Evolutionary conservation across 2,797 vertebrate species (phyloP), one percentile per base, ranked within the genome.

Genomic region (Macropus fuliginosus): DNA sequence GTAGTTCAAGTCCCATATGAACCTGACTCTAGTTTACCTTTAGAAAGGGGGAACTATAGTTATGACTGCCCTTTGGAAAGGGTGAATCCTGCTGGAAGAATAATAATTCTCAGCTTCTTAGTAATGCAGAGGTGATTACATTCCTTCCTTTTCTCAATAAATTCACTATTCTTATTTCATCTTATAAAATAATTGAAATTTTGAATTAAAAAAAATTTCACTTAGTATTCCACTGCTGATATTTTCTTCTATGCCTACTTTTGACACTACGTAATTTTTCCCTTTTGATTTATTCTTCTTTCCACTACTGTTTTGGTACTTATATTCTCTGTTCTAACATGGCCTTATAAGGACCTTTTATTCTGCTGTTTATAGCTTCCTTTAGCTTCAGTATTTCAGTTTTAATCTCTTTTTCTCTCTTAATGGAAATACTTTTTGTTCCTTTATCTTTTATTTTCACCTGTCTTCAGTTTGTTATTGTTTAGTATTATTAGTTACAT

Each of bases 401-500:
- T 95, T 81, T 91, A 89, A 29, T 62, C 62, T 95, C 6, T 87
- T 95, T 96, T 94, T 57, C 81, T 90, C 92, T 96, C 59, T 93
- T 93, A 81, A 4, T 40, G 52, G 59, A 96, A 95, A 28, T 21
- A 81, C 5, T 89, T 93, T 96, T 96, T 96, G 89, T 62, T 94
- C 28, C n/a, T 13, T 28, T 89, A 50, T 40, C 81, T 89, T 87
- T 31, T 89, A 1, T 52, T 89, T 89, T 89, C 40, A 52, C 27
- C 59, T 89, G 50, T 89, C 50, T 52, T 50, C 81, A 89, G 1
- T 29, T 52, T 8, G 3, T 34, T 91, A 55, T 55, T 54, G 27
- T 91, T 46, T 40, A 50, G 21, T 24, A 46, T 81, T 46, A 81
- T 11, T 40, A 40, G 40, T 24, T 81, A 46, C 21, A 27, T 24